Percentiles rank a stretch among this genome's conserved stretches.
phyloP scores from a whole-genome alignment of 2,797 vertebrate species.

The Glyptemys insculpta region DNA sequence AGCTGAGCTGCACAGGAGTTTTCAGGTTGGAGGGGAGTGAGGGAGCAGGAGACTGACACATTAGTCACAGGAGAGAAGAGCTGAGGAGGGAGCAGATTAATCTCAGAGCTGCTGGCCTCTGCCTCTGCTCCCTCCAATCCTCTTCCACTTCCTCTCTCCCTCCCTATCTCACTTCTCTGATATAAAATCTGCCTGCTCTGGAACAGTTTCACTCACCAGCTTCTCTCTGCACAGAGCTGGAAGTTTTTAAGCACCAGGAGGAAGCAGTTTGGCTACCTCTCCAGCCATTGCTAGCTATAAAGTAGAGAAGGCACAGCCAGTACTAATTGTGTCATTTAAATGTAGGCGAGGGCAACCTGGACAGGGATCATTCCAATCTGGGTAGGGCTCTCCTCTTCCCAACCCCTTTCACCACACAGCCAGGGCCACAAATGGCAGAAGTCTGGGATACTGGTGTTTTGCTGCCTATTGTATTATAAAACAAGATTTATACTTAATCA shows the following conservation, averaged over 20 bases:
- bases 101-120: accelerated
- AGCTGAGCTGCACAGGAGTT: background rate
- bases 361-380: background rate
- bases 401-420: background rate
- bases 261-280: background rate
- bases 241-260: background rate
- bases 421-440: background rate
- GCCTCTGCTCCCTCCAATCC: background rate
- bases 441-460: background rate
- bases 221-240: background rate
- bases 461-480: background rate
- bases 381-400: background rate
- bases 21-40: background rate
- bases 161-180: background rate
- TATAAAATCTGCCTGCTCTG: background rate
- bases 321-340: background rate
- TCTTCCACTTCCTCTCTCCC: background rate
- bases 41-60: no score
- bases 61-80: background rate
- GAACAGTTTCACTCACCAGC: background rate
- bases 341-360: background rate
- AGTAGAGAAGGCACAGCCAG: background rate
- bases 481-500: background rate
- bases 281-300: background rate
- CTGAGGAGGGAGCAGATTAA: accelerated